phyloP scores from a whole-genome alignment of 2,113 vertebrate genomes.

The Rhinolophus sinicus region DNA sequence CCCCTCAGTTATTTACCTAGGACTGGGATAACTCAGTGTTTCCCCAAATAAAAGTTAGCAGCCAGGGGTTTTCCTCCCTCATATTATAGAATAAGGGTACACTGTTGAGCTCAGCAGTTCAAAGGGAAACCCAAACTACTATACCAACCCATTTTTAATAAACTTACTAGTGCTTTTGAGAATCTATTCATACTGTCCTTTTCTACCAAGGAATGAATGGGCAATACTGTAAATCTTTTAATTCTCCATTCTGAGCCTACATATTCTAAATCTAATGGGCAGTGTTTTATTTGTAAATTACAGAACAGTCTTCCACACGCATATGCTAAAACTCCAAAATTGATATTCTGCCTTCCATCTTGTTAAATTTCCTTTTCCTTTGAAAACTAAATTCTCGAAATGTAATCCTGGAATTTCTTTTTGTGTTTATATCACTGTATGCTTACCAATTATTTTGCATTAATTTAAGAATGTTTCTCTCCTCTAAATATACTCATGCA shows the following conservation, averaged over 20 bases:
- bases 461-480: conserved; percentile 30
- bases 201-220: neutral
- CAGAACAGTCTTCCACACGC: neutral
- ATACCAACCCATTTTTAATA: neutral
- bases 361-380: neutral
- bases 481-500: neutral
- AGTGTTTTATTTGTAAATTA: neutral
- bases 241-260: neutral
- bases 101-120: neutral
- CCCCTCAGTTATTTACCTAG: neutral
- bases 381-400: conserved; percentile 17
- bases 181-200: neutral
- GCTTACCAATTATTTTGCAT: neutral
- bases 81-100: neutral
- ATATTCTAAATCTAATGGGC: neutral
- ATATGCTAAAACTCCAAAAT: neutral
- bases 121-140: neutral
- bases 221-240: neutral
- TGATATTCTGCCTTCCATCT: neutral
- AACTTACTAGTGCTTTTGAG: neutral
- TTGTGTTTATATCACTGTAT: neutral
- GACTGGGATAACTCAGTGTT: neutral
- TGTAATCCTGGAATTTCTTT: neutral
- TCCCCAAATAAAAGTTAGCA: neutral
- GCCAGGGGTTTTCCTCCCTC: neutral